Conservation (phyloP, 2,797 vertebrate genomes). For the Sebastes paucispinis region DNA sequence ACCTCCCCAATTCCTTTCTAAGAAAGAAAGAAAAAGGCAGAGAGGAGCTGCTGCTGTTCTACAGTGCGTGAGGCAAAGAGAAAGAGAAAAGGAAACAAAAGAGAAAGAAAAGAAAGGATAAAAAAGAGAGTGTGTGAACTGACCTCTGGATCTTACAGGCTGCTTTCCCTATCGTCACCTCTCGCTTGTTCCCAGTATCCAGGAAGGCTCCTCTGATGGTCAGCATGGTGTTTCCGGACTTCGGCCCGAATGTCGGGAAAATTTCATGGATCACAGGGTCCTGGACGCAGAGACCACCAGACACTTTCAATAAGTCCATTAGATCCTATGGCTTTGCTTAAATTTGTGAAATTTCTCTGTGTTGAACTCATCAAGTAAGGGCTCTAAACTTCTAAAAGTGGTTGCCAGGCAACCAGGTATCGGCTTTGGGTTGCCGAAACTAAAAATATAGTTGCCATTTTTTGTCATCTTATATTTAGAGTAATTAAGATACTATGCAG, state of each 20-base stretch:
- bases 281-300: conserved; percentile 68
- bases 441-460: fast-evolving
- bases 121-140: not conserved
- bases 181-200: conserved; percentile 86
- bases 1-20: not conserved
- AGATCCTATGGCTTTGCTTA: fast-evolving
- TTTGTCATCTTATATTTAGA: too few species aligned
- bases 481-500: too few species aligned
- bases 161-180: conserved; percentile 84
- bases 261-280: conserved; percentile 89
- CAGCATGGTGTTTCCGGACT: conserved; percentile 91
- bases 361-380: not conserved
- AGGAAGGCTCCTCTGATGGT: conserved; percentile 90
- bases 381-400: too few species aligned
- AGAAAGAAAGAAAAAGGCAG: not conserved
- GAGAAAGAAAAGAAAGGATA: not conserved
- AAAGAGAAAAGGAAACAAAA: not conserved
- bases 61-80: not conserved
- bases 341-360: not conserved
- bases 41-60: not conserved
- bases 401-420: not conserved
- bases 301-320: not conserved
- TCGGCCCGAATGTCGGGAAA: conserved; percentile 91
- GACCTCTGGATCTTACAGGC: conserved; percentile 81
- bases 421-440: too few species aligned